Conservation (phyloP, 2,888 invertebrate species). For the Patella depressa region DNA sequence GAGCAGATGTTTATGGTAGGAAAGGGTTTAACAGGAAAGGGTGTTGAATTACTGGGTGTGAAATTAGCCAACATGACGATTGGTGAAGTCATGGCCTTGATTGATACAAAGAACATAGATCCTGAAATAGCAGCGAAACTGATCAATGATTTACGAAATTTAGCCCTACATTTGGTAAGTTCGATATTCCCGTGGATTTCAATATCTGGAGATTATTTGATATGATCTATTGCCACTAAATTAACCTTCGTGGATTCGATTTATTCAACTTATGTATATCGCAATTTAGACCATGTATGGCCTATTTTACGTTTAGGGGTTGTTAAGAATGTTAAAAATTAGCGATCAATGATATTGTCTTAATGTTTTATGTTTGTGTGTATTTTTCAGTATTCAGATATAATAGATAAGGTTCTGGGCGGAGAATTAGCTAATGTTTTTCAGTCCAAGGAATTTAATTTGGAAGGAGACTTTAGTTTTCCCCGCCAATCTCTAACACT, state of each 20-base stretch:
- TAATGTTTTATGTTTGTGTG: neutral
- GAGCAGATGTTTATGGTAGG: slow-evolving; percentile 50
- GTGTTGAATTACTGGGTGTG: slow-evolving; percentile 42
- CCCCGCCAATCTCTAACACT: slow-evolving; percentile 38
- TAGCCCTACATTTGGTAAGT: slow-evolving; percentile 49
- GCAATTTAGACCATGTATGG: no score
- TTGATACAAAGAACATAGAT: slow-evolving; percentile 48
- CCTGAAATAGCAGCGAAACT: slow-evolving; percentile 42
- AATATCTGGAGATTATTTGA: no score
- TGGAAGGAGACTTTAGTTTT: slow-evolving; percentile 47
- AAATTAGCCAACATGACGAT: slow-evolving; percentile 56
- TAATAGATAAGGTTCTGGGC: slow-evolving; percentile 38
- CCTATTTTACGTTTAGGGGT: no score
- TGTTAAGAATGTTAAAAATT: no score
- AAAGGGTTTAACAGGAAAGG: slow-evolving; percentile 46
- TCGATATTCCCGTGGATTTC: no score
- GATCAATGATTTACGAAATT: slow-evolving; percentile 44
- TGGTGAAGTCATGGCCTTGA: slow-evolving; percentile 45
- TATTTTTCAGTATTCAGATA: slow-evolving; percentile 47
- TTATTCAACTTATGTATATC: no score
- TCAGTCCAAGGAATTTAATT: slow-evolving; percentile 47
- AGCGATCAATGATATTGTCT: neutral
- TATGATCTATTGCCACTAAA: no score
- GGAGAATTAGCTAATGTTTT: slow-evolving; percentile 38
- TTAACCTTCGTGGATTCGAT: no score